Evolutionary conservation across 2,888 invertebrate genomes (phyloP).

Genomic region (Helleia helle): DNA sequence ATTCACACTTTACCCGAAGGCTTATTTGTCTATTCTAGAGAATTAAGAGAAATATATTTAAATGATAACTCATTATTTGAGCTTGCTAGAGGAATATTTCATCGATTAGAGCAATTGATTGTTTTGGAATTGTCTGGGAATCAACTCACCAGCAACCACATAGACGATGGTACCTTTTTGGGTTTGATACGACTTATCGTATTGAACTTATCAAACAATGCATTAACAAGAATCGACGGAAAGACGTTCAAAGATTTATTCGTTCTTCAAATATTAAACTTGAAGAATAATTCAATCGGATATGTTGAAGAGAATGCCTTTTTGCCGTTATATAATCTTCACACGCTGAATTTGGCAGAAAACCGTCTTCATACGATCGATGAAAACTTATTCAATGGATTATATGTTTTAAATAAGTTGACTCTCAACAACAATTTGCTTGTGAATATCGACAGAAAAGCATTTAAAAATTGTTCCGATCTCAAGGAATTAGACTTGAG

Average conservation of each 20-base stretch:
- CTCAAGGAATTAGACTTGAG: conserved; percentile 91
- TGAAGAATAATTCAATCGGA: conserved; percentile 91
- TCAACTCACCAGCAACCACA: conserved; percentile 87
- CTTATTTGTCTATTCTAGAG: conserved; percentile 85
- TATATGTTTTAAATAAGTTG: conserved; percentile 87
- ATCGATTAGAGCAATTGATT: conserved; percentile 86
- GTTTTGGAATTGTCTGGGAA: conserved; percentile 89
- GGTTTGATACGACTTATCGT: conserved; percentile 89
- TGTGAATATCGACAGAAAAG: conserved; percentile 83
- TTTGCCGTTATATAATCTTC: conserved; percentile 88
- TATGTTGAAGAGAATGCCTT: conserved; percentile 92
- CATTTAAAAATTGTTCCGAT: conserved; percentile 91
- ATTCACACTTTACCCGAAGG: conserved; percentile 86
- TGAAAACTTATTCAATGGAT: conserved; percentile 86
- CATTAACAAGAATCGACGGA: conserved; percentile 86
- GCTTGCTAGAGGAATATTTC: conserved; percentile 87
- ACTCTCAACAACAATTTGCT: conserved; percentile 90
- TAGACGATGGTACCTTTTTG: conserved; percentile 88
- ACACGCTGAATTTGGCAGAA: conserved; percentile 90
- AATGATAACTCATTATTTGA: conserved; percentile 90
- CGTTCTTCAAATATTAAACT: conserved; percentile 87
- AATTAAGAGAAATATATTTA: conserved; percentile 86
- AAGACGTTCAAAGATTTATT: conserved; percentile 90
- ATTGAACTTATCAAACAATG: conserved; percentile 88
- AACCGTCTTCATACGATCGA: conserved; percentile 88